These are phyloP conservation scores for Ashinkailepas kermadecensis DNA, from an alignment of 2,888 invertebrate species.

Conservation along the genomic window DNA sequence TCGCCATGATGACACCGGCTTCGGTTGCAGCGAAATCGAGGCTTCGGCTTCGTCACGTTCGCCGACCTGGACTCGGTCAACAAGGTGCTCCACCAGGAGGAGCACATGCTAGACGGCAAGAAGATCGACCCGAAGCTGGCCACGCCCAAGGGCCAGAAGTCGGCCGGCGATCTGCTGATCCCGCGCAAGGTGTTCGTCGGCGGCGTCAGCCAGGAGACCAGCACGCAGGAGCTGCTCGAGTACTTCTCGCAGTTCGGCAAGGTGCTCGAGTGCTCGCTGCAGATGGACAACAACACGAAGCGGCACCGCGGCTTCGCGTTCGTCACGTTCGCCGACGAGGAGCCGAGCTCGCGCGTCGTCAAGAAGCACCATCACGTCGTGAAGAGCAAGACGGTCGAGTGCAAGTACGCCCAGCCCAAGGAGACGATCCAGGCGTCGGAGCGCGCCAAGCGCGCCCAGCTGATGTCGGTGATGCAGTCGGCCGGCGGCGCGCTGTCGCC, in stretches of 20 bases:
- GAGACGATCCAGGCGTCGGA: constrained; percentile 70
- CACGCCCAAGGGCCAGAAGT: constrained; percentile 75
- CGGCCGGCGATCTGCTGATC: constrained; percentile 54
- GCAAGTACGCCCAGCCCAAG: constrained; percentile 86
- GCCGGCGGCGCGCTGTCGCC: constrained; percentile 53
- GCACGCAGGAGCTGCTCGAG: constrained; percentile 80
- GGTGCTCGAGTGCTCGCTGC: constrained; percentile 49
- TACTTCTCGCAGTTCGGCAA: constrained; percentile 85
- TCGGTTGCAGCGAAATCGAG: constrained; percentile 72
- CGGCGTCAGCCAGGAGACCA: constrained; percentile 84
- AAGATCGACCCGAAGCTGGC: constrained; percentile 92
- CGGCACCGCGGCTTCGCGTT: constrained; percentile 85
- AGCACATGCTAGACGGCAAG: constrained; percentile 84
- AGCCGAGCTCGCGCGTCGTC: constrained; percentile 84
- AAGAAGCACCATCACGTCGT: constrained; percentile 88
- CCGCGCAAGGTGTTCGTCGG: constrained; percentile 90
- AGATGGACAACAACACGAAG: constrained; percentile 90
- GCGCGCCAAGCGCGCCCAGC: constrained; percentile 60
- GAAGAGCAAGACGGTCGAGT: constrained; percentile 83
- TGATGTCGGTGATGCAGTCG: constrained; percentile 54
- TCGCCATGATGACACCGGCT: neutral
- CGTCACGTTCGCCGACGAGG: constrained; percentile 84
- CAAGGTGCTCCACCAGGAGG: constrained; percentile 80
- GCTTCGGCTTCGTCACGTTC: constrained; percentile 90
- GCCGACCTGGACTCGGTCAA: constrained; percentile 83